These are phyloP conservation scores for Rhagium mordax DNA, from an alignment of 2,888 invertebrate genomes.

Conservation along the genomic window DNA sequence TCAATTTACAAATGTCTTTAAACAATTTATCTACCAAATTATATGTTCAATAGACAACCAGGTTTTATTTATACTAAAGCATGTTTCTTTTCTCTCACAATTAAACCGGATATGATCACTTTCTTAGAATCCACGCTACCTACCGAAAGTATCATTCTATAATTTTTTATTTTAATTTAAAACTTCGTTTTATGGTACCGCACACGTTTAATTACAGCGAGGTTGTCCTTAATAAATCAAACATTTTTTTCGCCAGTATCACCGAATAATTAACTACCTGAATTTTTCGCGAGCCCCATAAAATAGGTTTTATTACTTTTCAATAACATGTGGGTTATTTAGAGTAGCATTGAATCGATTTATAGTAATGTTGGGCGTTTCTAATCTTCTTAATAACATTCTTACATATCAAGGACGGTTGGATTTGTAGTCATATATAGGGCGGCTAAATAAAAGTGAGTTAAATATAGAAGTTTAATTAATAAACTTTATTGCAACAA, in stretches of 20 bases:
- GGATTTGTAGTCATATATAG: conserved; percentile 39
- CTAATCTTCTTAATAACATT: conserved; percentile 54
- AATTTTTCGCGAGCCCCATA: conserved; percentile 16
- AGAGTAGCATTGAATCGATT: conserved; percentile 46
- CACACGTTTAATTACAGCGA: not conserved
- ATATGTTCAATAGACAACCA: too few species aligned
- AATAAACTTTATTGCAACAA: too few species aligned
- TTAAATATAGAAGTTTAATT: not conserved
- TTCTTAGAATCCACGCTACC: not conserved
- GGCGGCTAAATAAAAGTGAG: conserved; percentile 38
- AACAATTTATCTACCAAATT: too few species aligned
- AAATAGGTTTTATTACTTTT: conserved; percentile 21
- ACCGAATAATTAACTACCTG: conserved; percentile 1
- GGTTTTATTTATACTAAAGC: too few species aligned
- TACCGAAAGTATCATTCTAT: not conserved
- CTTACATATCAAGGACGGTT: conserved; percentile 50
- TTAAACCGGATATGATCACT: not conserved
- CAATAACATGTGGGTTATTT: conserved; percentile 30
- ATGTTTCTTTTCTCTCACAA: not conserved
- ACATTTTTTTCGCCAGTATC: not conserved
- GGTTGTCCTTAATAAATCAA: conserved; percentile 1
- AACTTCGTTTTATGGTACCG: not conserved
- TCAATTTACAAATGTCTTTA: too few species aligned
- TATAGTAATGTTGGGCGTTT: conserved; percentile 55
- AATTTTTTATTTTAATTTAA: not conserved